These are phyloP conservation scores for Petrocephalus sullivani DNA, from an alignment of 2,797 vertebrate genomes.

Conservation along the genomic window DNA sequence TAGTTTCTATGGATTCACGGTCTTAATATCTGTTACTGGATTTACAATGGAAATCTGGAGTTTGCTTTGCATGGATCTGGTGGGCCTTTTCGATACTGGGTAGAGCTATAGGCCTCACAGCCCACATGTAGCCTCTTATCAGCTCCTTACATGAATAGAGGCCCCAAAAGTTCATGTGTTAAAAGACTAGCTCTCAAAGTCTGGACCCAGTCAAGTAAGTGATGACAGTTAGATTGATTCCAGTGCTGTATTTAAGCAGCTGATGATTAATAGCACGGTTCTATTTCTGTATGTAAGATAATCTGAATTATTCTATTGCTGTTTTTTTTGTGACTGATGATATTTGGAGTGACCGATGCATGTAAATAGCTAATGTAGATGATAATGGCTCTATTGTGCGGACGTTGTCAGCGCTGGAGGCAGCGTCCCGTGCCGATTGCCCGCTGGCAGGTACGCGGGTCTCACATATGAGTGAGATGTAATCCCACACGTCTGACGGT, in stretches of 20 bases:
- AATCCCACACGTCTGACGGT: background rate
- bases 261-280: background rate
- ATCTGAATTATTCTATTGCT: background rate
- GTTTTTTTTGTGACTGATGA: background rate
- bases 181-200: background rate
- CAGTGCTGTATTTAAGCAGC: background rate
- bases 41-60: background rate
- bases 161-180: background rate
- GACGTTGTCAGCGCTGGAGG: background rate
- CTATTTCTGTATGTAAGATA: background rate
- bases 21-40: background rate
- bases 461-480: background rate
- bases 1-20: background rate
- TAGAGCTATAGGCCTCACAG: background rate
- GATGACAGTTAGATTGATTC: constrained; percentile 9
- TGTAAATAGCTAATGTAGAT: background rate
- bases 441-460: background rate
- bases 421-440: background rate
- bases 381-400: background rate
- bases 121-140: background rate
- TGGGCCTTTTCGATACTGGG: background rate
- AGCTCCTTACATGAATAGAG: background rate
- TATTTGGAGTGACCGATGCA: background rate
- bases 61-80: background rate
- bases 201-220: background rate